Evolutionary conservation across 2,797 vertebrate genomes (phyloP).

Genomic region (Netta rufina): DNA sequence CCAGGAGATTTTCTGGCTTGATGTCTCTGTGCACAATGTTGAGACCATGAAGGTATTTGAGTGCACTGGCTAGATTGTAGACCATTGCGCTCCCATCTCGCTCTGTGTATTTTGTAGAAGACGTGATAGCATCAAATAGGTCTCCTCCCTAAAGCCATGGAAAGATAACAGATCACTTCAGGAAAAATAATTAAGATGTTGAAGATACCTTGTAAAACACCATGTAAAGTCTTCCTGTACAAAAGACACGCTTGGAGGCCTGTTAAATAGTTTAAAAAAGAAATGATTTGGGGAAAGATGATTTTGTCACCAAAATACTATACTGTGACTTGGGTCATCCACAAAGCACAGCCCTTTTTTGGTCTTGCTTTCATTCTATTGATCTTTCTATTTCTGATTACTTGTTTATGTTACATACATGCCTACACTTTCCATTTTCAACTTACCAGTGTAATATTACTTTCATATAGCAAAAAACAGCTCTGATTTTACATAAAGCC

Average conservation of each 20-base stretch:
- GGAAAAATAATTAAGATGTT: not conserved
- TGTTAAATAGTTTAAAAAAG: not conserved
- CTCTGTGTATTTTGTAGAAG: constrained; percentile 96
- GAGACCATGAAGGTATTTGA: constrained; percentile 92
- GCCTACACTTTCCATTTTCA: not conserved
- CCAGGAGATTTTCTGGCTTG: constrained; percentile 97
- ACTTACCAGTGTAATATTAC: not conserved
- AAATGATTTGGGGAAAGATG: not conserved
- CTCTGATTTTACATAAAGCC: not conserved
- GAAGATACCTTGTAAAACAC: not conserved
- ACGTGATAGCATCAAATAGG: constrained; percentile 96
- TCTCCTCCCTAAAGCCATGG: constrained; percentile 88
- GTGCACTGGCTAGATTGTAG: constrained; percentile 90
- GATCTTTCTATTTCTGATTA: not conserved
- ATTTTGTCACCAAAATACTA: not conserved
- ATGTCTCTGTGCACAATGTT: constrained; percentile 97
- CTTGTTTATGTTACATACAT: not conserved
- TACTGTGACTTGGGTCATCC: not conserved
- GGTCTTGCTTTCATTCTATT: not conserved
- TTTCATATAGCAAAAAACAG: not conserved
- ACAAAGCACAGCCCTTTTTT: not conserved
- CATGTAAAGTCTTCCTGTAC: accelerated
- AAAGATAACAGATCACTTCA: not conserved
- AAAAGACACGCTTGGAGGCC: not conserved
- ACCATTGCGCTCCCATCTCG: constrained; percentile 94